Conservation (phyloP, 2,113 vertebrate genomes). For the Polypterus bichir region DNA sequence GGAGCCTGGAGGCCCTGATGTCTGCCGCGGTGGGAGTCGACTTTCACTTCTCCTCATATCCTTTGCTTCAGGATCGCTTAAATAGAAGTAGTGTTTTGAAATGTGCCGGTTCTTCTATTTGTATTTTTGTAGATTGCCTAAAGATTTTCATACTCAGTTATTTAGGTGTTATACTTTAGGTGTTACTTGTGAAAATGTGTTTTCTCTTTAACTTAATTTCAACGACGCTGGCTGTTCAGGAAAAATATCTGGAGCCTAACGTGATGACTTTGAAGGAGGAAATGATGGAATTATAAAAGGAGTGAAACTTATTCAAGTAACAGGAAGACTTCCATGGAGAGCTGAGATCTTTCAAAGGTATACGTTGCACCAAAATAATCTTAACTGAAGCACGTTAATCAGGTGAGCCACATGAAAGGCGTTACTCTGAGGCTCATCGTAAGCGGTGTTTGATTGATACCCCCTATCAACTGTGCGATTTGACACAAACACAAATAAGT, state of each 20-base stretch:
- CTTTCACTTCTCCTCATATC: constrained; percentile 92
- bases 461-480: too few species aligned
- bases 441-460: too few species aligned
- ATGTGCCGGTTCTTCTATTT: not conserved
- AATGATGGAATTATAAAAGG: constrained; percentile 55
- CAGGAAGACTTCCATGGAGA: not conserved
- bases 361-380: not conserved
- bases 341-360: not conserved
- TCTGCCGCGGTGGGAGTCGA: constrained; percentile 84
- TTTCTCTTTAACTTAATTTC: constrained; percentile 48
- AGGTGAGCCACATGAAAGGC: not conserved
- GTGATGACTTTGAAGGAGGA: constrained; percentile 69
- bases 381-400: not conserved
- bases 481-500: too few species aligned
- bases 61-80: constrained; percentile 31
- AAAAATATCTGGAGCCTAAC: constrained; percentile 64
- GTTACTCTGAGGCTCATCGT: too few species aligned
- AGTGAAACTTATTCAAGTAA: not conserved
- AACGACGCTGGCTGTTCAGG: constrained; percentile 80
- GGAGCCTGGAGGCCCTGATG: constrained; percentile 82
- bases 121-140: not conserved
- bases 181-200: constrained; percentile 3
- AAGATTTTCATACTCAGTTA: not conserved
- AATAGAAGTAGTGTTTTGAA: not conserved
- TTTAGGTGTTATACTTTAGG: constrained; percentile 15